These are phyloP conservation scores for Stramonita haemastoma DNA, from an alignment of 2,888 invertebrate species.

Conservation along the genomic window DNA sequence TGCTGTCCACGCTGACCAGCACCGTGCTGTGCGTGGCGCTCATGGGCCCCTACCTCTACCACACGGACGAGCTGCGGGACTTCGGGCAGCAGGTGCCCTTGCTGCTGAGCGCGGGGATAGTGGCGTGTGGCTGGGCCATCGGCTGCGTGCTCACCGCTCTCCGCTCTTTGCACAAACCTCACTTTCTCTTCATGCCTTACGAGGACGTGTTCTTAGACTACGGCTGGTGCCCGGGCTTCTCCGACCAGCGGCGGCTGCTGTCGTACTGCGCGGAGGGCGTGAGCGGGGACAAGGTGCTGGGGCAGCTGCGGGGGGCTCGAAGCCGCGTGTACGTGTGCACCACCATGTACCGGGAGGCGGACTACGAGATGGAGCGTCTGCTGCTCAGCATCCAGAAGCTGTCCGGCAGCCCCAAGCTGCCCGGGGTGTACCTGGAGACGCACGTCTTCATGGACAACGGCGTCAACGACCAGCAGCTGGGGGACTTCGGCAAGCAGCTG, in stretches of 20 bases:
- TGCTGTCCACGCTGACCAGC: constrained; percentile 56
- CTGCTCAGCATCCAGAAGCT: constrained; percentile 59
- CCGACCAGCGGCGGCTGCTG: constrained; percentile 57
- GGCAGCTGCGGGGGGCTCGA: constrained; percentile 24
- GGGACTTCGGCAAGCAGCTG: constrained; percentile 65
- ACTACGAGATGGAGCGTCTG: constrained; percentile 67
- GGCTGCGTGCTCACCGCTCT: constrained; percentile 49
- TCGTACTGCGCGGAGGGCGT: constrained; percentile 48
- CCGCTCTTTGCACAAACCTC: constrained; percentile 44
- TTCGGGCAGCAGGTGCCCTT: constrained; percentile 53
- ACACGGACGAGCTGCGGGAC: constrained; percentile 48
- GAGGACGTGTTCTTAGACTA: constrained; percentile 54
- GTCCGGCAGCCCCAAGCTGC: constrained; percentile 53
- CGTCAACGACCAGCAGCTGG: constrained; percentile 55
- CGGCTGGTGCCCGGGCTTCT: constrained; percentile 56
- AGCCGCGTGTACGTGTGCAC: constrained; percentile 65
- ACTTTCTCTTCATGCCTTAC: constrained; percentile 54
- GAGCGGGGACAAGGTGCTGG: constrained; percentile 48
- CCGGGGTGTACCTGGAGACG: constrained; percentile 60
- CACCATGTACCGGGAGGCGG: constrained; percentile 70
- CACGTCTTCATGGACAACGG: constrained; percentile 70
- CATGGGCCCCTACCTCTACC: constrained; percentile 44
- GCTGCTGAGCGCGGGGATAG: constrained; percentile 45
- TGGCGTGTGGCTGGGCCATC: constrained; percentile 54
- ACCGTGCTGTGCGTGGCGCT: constrained; percentile 49